phyloP scores from a whole-genome alignment of 1,140 invertebrate genomes.

The Phenacoccus solenopsis region DNA sequence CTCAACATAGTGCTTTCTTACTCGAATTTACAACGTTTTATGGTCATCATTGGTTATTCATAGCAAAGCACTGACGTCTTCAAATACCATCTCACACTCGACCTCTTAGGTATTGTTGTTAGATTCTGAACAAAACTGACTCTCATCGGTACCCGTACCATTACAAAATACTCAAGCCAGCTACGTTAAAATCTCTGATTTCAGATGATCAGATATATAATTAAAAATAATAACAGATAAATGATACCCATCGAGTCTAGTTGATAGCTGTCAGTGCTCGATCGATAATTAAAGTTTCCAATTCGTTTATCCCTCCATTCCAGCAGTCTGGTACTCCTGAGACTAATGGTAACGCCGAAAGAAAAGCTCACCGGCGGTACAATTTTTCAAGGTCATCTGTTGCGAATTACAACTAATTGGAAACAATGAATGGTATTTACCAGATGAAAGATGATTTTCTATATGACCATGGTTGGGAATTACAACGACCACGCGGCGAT shows the following conservation, averaged over 20 bases:
- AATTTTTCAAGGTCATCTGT: neutral
- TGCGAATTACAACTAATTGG: neutral
- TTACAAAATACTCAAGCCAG: too few relatives aligned
- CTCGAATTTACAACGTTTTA: too few relatives aligned
- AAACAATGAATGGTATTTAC: neutral
- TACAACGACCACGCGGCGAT: neutral
- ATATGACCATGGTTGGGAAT: too few relatives aligned
- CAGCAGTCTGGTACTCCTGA: neutral
- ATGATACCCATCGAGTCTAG: neutral
- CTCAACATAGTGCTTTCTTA: too few relatives aligned
- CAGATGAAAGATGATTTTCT: neutral
- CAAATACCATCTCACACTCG: too few relatives aligned
- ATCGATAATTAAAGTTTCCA: neutral
- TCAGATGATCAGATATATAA: too few relatives aligned
- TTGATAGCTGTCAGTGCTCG: neutral
- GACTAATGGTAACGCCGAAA: neutral
- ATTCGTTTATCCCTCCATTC: neutral
- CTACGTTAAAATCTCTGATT: too few relatives aligned
- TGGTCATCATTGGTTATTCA: too few relatives aligned
- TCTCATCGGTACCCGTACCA: too few relatives aligned
- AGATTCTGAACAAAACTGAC: too few relatives aligned
- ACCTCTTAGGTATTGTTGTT: too few relatives aligned
- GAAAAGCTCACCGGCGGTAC: neutral
- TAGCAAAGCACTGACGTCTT: too few relatives aligned
- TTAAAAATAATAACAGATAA: constrained; percentile 4